Evolutionary conservation across 2,888 invertebrate genomes (phyloP).

Genomic region (Colostygia pectinataria): DNA sequence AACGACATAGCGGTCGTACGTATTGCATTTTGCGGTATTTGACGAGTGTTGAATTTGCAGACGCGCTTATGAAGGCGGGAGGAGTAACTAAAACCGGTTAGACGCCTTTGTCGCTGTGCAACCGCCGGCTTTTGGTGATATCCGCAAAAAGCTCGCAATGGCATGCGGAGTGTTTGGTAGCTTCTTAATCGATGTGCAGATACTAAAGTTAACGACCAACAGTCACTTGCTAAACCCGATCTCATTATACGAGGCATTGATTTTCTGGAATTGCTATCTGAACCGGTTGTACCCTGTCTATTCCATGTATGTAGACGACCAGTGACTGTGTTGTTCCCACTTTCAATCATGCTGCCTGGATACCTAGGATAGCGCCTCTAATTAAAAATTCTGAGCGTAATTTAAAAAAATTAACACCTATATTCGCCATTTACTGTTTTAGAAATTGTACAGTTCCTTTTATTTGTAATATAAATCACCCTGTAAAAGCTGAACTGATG

Average conservation of each 20-base stretch:
- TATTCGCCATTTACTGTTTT: too few relatives aligned
- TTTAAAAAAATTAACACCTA: too few relatives aligned
- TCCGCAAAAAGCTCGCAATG: conserved; percentile 76
- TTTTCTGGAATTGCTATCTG: conserved; percentile 60
- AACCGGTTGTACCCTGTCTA: conserved; percentile 61
- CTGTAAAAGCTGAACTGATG: too few relatives aligned
- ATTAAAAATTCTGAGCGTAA: too few relatives aligned
- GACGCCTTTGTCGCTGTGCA: conserved; percentile 71
- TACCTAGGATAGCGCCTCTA: conserved; percentile 26
- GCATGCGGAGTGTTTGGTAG: conserved; percentile 65
- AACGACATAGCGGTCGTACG: conserved; percentile 47
- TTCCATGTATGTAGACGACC: conserved; percentile 55
- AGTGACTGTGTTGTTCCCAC: conserved; percentile 49
- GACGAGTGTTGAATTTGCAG: conserved; percentile 78
- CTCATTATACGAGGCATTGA: conserved; percentile 63
- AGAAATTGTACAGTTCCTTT: too few relatives aligned
- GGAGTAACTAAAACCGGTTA: conserved; percentile 77
- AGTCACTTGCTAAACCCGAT: conserved; percentile 55
- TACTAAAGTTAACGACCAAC: conserved; percentile 52
- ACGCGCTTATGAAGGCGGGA: conserved; percentile 66
- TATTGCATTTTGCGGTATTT: conserved; percentile 70
- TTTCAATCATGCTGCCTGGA: conserved; percentile 46
- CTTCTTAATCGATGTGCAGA: conserved; percentile 64
- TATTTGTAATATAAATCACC: neutral
- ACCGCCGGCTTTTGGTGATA: conserved; percentile 77